Conservation (phyloP, 2,797 vertebrate species). For the Phalanger gymnotis region DNA sequence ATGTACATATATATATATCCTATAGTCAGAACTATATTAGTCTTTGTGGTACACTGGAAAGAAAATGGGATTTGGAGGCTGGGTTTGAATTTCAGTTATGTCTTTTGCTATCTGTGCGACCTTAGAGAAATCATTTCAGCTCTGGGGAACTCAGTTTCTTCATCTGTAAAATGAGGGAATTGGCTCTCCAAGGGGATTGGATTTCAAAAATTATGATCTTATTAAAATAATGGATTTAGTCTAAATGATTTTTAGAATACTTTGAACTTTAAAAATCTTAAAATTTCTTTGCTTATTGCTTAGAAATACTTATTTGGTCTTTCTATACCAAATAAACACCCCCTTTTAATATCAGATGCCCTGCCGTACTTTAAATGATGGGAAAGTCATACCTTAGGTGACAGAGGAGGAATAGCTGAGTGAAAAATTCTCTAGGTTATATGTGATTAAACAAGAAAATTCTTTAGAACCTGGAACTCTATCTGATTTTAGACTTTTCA, state of each 20-base stretch:
- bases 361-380: background rate
- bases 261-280: background rate
- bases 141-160: background rate
- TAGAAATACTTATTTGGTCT: background rate
- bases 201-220: background rate
- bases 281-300: background rate
- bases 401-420: background rate
- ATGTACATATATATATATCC: background rate
- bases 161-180: background rate
- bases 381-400: background rate
- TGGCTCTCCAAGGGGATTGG: background rate
- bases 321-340: background rate
- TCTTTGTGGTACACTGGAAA: background rate
- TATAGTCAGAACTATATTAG: background rate
- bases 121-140: background rate
- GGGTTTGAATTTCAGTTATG: slow-evolving; percentile 9
- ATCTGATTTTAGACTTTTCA: slow-evolving; percentile 2
- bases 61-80: background rate
- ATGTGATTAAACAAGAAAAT: background rate
- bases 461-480: background rate
- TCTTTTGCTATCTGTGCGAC: background rate
- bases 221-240: background rate
- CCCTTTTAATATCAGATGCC: background rate
- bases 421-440: slow-evolving; percentile 4
- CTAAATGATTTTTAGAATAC: background rate